Conservation (phyloP, 2,113 vertebrate species). For the Strix uralensis region DNA sequence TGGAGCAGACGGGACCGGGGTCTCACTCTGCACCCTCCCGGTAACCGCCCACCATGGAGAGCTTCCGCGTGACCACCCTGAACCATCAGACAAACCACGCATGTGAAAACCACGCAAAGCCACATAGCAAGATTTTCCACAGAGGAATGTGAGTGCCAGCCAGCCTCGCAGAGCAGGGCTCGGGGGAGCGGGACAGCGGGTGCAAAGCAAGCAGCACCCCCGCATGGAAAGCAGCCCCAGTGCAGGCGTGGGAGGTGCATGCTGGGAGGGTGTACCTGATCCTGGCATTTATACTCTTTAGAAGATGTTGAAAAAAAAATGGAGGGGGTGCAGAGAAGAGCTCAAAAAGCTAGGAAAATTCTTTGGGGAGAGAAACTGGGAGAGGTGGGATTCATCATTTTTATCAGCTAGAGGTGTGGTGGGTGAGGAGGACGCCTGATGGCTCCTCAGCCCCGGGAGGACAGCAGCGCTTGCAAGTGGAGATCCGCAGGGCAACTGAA, state of each 20-base stretch:
- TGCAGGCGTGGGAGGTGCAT: fast-evolving
- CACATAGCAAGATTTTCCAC: neutral
- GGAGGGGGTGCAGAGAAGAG: neutral
- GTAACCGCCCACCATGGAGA: neutral
- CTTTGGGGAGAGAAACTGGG: neutral
- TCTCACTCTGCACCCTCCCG: neutral
- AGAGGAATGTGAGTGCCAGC: neutral
- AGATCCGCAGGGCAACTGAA: neutral
- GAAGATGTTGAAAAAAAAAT: neutral
- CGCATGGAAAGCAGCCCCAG: neutral
- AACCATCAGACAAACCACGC: neutral
- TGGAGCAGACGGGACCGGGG: fast-evolving
- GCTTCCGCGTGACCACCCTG: fast-evolving
- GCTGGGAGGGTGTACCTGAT: neutral
- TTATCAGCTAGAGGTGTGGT: neutral
- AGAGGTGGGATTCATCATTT: neutral
- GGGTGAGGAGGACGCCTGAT: neutral
- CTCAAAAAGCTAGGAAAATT: neutral
- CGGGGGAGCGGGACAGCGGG: fast-evolving
- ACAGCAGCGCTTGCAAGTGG: fast-evolving
- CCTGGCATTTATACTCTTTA: fast-evolving
- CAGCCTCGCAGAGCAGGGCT: neutral
- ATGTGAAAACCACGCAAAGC: neutral
- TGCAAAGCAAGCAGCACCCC: neutral
- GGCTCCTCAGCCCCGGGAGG: neutral